Percentiles rank a stretch among this genome's conserved stretches.
phyloP scores from a whole-genome alignment of 2,888 invertebrate genomes.

The Eupithecia vulgata region DNA sequence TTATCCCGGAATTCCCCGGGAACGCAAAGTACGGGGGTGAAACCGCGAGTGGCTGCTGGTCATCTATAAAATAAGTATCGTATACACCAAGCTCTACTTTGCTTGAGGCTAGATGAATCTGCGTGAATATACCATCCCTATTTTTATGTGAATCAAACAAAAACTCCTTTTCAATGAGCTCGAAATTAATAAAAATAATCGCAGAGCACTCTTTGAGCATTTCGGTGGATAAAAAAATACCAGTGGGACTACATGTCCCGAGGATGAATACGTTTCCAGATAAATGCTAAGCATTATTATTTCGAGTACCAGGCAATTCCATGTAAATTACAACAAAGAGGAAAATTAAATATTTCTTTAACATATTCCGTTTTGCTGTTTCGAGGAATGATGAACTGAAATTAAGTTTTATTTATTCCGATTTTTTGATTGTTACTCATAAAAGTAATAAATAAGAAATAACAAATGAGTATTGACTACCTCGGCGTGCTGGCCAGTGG shows the following conservation, averaged over 20 bases:
- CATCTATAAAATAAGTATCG: no score
- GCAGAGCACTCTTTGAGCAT: background rate
- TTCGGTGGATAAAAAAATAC: background rate
- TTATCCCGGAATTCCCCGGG: no score
- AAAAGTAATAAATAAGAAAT: no score
- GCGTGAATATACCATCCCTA: background rate
- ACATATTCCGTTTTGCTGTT: slow-evolving; percentile 14
- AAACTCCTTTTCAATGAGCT: background rate
- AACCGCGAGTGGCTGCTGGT: no score
- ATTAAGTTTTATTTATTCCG: background rate
- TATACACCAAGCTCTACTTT: no score
- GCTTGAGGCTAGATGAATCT: background rate
- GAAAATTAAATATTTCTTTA: slow-evolving; percentile 23
- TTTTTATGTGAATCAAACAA: background rate
- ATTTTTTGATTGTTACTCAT: background rate
- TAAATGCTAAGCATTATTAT: slow-evolving; percentile 13
- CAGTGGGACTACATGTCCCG: background rate
- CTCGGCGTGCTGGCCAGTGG: no score
- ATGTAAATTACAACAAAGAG: slow-evolving; percentile 22
- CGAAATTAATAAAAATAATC: background rate
- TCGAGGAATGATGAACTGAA: slow-evolving; percentile 14
- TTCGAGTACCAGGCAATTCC: slow-evolving; percentile 5
- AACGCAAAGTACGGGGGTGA: no score
- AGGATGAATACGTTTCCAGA: slow-evolving; percentile 2
- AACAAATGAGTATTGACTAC: no score